Base-by-base conservation (phyloP, 2,797 vertebrate genomes). In the Zalophus californianus region DNA sequence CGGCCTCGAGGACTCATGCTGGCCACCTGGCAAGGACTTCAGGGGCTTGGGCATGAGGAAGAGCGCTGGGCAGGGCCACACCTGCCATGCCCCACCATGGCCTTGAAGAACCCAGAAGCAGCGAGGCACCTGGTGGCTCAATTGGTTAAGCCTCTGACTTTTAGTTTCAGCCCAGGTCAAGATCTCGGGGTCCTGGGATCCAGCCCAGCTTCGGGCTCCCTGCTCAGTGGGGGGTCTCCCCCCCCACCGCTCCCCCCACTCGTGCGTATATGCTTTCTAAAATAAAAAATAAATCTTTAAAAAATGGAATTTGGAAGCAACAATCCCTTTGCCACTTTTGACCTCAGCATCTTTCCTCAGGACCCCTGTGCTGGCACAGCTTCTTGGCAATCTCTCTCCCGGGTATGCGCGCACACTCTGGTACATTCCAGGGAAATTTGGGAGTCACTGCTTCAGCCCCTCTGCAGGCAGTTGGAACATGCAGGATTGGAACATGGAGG, bases 1-100 rank as follows among this genome's bases (percentile, higher is more conserved):
- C 0, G 11, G 68, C 25, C 90, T 70, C 44, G 8, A 10, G 44
- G 38, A 35, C 79, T 15, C 3, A 0, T 2, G 20, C 52, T 25
- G 8, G 3, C 0, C 41, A 1, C 66, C n/a, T 68, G 80, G 41
- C 13, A 16, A 27, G 16, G 41, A 25, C 72, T 1, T 38, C 4
- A 0, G 48, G 13, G 20, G 9, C 73, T 38, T 1, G 1, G 23
- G n/a, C 1, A 0, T 15, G 9, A 32, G 16, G 3, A 38, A 56
- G 15, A 38, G 35, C 32, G 0, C 4, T 16, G 10, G 66, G 66
- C n/a, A 20, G n/a, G 35, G 12, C 20, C 7, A 0, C 1, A 3
- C 52, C 29, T 16, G 10, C n/a, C 1, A 14, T 72, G 14, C 35
- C 23, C 23, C 32, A 0, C n/a, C 44, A 29, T 7, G 9, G 8